Percentiles rank a stretch among this genome's conserved stretches.
Evolutionary conservation across 2,113 vertebrate species (phyloP).

Genomic region (Sialia sialis): DNA sequence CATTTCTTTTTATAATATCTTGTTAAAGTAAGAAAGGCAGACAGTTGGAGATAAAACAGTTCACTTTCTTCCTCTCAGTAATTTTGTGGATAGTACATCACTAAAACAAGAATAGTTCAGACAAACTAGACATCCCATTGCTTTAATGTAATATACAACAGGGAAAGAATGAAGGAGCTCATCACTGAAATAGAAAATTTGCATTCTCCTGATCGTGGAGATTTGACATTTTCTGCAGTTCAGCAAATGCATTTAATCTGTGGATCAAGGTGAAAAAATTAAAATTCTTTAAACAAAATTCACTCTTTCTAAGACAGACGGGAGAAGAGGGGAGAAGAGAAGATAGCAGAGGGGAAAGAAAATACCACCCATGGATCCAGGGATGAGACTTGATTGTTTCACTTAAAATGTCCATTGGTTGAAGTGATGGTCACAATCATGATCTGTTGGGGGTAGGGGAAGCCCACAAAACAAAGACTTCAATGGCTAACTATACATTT

Average conservation of each 20-base stretch:
- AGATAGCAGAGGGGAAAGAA: not conserved
- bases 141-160: not conserved
- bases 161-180: not conserved
- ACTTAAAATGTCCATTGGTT: not conserved
- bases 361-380: not conserved
- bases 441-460: fast-evolving
- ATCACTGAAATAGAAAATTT: not conserved
- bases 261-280: not conserved
- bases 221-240: not conserved
- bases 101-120: not conserved
- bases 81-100: not conserved
- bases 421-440: not conserved
- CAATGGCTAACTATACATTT: not conserved
- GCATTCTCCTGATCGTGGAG: not conserved
- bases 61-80: not conserved
- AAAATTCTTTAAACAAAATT: not conserved
- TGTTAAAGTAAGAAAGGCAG: not conserved
- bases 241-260: not conserved
- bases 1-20: not conserved
- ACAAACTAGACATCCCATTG: not conserved
- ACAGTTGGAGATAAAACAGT: not conserved
- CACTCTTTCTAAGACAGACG: not conserved
- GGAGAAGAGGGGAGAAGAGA: too few relatives aligned
- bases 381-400: not conserved
- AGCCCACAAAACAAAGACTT: not conserved